Evolutionary conservation across 1,140 invertebrate genomes (phyloP), one percentile per base, ranked within the genome.

Genomic region (Bicyclus anynana): DNA sequence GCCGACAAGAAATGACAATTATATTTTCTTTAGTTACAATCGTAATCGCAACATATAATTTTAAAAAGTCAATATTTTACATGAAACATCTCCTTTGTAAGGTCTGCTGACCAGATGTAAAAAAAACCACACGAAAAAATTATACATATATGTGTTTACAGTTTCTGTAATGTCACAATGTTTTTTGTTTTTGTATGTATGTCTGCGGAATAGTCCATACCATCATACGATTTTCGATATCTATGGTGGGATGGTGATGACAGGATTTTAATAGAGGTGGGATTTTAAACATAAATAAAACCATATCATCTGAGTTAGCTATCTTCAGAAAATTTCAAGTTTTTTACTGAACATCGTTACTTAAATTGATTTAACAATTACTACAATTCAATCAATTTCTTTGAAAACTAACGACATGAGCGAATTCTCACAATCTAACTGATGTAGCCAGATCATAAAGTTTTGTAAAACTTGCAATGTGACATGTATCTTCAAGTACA

Each of bases 141-240:
- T n/a, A n/a, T n/a, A n/a, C n/a, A n/a, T 29, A 42, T 57, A 38
- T 29, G 38, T 27, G 10, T 40, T 29, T 48, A 37, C 35, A 49
- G 13, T 42, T 21, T 53, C 6, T 16, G 21, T 42, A 58, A 12
- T 42, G 7, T 7, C 18, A 49, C 54, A 47, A 48, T 52, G 60
- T 37, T 35, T 54, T 52, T 60, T 58, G 52, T 50, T 35, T 51
- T 54, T 46, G 50, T 55, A 10, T 68, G 75, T 72, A 56, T 46
- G 50, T 55, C 14, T 68, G 75, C 74, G 75, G 74, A 75, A 57
- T 48, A 56, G 72, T 72, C 72, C 57, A 66, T 62, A 52, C 65
- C 75, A 71, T 70, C 68, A 69, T 77, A 81, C 49, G 80, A 59
- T 81, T 50, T n/a, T 72, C 57, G 27, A 74, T 86, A 74, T 76